Base-by-base conservation (phyloP, 2,888 invertebrate genomes). In the Drosophila rubida region DNA sequence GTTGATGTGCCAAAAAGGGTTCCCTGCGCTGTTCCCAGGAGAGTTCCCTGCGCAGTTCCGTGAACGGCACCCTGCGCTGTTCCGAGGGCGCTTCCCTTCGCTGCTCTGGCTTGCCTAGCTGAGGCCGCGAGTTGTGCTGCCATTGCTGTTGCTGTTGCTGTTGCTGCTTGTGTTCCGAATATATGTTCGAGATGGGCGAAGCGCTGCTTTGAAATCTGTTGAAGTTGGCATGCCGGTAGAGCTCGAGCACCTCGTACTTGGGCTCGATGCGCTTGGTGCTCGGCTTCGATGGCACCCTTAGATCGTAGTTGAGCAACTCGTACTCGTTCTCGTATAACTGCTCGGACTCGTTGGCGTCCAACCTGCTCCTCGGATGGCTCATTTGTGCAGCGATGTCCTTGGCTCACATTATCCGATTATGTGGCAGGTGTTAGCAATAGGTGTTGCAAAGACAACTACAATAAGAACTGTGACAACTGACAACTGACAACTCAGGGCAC, bases 381-480 rank as follows among this genome's bases (percentile, higher is more conserved):
- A 32, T 32, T 32, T 4, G 5, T n/a, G n/a, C 25, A 5, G 11
- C 32, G 32, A 11, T n/a, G 32, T 32, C 11, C n/a, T n/a, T 4
- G 32, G 32, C 32, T 32, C 11, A 32, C 32, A 32, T 32, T 32
- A 32, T 32, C 32, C 32, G 32, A n/a, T 32, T 32, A 4, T n/a
- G 4, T 14, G 13, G 13, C 1, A 4, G 27, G 54, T 50, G 32
- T 65, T 32, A 14, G 14, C 30, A 50, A 14, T 65, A 27, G 16
- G 9, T 30, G 9, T 22, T 30, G 11, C n/a, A 13, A 27, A 14
- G 16, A 48, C 42, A 23, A 14, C 5, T 22, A 13, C 9, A 32
- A 32, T 7, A 14, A 23, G 7, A 32, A 35, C n/a, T 27, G 16
- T 48, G 13, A 30, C 27, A 27, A 8, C 3, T 27, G 0, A n/a